A percentile compares a stretch with the other conserved stretches of the same genome.
Evolutionary conservation across 2,888 invertebrate species (phyloP).

Genomic region (Volucella zonaria): DNA sequence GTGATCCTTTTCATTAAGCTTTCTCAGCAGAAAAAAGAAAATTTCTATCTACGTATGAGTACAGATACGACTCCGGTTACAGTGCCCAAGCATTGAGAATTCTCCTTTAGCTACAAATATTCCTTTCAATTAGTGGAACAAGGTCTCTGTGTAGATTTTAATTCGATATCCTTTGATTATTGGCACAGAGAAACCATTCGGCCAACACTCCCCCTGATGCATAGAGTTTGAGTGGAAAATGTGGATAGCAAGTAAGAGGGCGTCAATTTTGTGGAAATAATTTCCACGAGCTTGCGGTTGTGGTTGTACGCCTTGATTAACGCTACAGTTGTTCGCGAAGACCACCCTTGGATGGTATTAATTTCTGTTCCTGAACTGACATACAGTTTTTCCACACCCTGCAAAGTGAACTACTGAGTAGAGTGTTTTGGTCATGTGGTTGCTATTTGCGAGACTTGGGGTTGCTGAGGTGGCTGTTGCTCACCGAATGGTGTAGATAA

Average conservation of each 20-base stretch:
- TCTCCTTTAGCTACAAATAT: neutral
- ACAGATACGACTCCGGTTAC: neutral
- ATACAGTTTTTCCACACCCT: constrained; percentile 15
- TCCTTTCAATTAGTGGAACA: constrained; percentile 33
- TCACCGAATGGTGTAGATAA: constrained; percentile 27
- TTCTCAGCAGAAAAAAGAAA: constrained; percentile 39
- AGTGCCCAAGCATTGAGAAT: neutral
- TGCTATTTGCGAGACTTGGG: neutral
- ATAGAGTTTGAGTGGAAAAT: too few relatives aligned
- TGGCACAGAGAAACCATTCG: constrained; percentile 27
- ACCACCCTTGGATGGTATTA: constrained; percentile 31
- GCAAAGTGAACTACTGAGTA: constrained; percentile 11
- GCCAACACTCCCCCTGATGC: neutral
- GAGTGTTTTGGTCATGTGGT: constrained; percentile 27
- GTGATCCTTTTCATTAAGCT: constrained; percentile 54
- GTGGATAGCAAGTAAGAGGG: neutral
- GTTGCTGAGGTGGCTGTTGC: constrained; percentile 8
- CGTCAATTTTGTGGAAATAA: constrained; percentile 46
- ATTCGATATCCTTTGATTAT: constrained; percentile 52
- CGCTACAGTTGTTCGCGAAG: constrained; percentile 42
- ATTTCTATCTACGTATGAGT: neutral
- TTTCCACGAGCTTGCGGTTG: constrained; percentile 57
- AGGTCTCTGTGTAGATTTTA: constrained; percentile 34
- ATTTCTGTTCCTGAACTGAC: constrained; percentile 46
- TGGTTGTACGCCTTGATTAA: constrained; percentile 54